phyloP scores from a whole-genome alignment of 2,888 invertebrate species.

The Digitonthophagus gazella region DNA sequence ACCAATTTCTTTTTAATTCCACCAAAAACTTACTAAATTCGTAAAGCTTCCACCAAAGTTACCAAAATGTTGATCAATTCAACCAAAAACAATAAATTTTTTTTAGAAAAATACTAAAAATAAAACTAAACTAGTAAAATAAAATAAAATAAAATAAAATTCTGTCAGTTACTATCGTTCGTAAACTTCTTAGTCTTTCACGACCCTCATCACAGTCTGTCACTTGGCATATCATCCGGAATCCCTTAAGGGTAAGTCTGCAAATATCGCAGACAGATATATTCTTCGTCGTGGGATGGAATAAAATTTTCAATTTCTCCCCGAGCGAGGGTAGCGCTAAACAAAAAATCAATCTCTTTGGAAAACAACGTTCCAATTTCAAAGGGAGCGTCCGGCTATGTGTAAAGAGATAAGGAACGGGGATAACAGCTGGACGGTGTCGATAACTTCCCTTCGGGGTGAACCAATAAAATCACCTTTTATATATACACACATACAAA shows the following conservation, averaged over 20 bases:
- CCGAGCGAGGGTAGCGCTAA: neutral
- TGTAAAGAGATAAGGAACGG: neutral
- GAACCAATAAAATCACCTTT: neutral
- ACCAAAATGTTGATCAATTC: no score
- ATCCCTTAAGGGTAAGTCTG: neutral
- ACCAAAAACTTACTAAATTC: no score
- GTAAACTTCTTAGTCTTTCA: neutral
- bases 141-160: no score
- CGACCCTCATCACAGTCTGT: neutral
- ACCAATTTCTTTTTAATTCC: no score
- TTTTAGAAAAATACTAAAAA: neutral
- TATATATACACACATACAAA: no score
- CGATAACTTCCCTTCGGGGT: neutral
- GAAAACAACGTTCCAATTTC: neutral
- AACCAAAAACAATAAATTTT: no score
- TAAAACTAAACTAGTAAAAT: no score
- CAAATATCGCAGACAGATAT: neutral
- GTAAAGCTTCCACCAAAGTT: no score
- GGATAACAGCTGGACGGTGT: neutral
- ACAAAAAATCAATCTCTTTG: neutral
- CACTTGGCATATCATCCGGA: neutral
- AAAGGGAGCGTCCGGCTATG: neutral
- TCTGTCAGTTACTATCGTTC: no score
- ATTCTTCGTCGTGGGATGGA: neutral
- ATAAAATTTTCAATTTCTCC: neutral